phyloP scores from a whole-genome alignment of 2,888 invertebrate species.

The Noctua comes region DNA sequence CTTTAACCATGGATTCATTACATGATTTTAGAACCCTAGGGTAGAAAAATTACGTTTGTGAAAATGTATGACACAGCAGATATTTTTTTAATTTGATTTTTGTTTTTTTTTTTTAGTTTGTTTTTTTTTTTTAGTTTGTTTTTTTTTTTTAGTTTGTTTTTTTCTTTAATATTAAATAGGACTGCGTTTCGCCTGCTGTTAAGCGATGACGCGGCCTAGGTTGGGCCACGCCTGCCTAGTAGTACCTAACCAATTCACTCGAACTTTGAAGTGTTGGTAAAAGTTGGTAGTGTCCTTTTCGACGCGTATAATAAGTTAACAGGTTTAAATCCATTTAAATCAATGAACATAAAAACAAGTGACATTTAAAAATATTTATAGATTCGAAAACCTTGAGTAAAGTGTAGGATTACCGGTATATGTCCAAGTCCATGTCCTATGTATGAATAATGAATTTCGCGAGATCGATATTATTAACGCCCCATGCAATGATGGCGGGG shows the following conservation, averaged over 20 bases:
- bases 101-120: too few species aligned
- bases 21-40: background rate
- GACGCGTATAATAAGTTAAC: background rate
- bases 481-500: background rate
- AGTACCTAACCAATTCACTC: background rate
- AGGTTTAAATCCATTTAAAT: too few species aligned
- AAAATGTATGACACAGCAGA: background rate
- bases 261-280: background rate
- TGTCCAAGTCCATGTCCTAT: background rate
- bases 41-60: background rate
- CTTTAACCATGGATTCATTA: background rate
- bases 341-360: constrained; percentile 4
- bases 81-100: too few species aligned
- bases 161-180: too few species aligned
- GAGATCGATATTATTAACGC: constrained; percentile 17
- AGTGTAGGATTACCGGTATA: constrained; percentile 8
- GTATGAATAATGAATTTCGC: constrained; percentile 34
- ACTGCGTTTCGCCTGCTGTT: background rate
- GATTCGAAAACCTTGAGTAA: background rate
- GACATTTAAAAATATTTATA: constrained; percentile 24
- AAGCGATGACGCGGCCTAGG: background rate
- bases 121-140: too few species aligned
- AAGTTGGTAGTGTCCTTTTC: background rate
- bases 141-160: too few species aligned
- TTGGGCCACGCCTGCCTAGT: background rate